Percentiles rank a stretch among this genome's conserved stretches.
These are phyloP conservation scores for Bolinopsis microptera DNA, from an alignment of 37 sponge, comb jelly and placozoan genomes.

Conservation along the genomic window DNA sequence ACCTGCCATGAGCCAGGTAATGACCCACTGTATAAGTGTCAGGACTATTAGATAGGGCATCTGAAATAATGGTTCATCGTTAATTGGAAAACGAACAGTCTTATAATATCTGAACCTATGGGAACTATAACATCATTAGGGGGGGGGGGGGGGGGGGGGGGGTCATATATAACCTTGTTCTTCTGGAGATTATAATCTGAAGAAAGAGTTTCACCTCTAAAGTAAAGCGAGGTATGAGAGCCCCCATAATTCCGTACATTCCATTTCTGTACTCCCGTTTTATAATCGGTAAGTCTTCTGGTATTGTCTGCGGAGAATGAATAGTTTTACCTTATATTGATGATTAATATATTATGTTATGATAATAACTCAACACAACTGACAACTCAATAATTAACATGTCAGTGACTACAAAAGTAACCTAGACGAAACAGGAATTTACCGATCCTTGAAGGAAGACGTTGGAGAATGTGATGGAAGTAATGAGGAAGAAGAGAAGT, in stretches of 20 bases:
- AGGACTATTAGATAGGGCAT: not conserved
- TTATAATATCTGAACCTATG: no score
- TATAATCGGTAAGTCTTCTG: not conserved
- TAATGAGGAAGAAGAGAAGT: not conserved
- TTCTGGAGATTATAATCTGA: no score
- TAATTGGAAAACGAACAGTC: no score
- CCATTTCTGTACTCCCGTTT: conserved; percentile 9
- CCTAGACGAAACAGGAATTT: no score
- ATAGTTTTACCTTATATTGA: not conserved
- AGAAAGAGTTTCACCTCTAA: not conserved
- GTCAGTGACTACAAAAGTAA: no score
- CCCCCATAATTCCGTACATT: not conserved
- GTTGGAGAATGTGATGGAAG: not conserved
- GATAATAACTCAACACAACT: no score
- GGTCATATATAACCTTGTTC: no score
- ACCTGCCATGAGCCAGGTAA: not conserved
- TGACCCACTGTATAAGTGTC: not conserved
- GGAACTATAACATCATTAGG: no score
- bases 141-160: no score
- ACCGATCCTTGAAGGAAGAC: not conserved
- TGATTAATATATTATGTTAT: no score
- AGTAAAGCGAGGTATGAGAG: not conserved
- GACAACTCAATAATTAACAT: no score
- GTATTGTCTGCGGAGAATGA: not conserved
- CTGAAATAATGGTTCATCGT: no score